A percentile compares a stretch with the other conserved stretches of the same genome.
Conservation (phyloP, 2,888 invertebrate species). For the Lasioglossum zephyrum region DNA sequence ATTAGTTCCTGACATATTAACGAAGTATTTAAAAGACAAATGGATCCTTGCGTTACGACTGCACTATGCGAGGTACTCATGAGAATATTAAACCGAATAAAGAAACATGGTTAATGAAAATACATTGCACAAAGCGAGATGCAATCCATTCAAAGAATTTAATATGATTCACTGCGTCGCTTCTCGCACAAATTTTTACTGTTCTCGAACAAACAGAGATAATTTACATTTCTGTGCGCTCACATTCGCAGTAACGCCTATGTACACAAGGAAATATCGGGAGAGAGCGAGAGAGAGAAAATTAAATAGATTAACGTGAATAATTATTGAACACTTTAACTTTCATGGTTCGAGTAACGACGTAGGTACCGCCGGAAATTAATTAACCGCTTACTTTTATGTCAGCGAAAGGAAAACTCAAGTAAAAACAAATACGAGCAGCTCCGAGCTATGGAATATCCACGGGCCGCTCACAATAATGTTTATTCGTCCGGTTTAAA, state of each 20-base stretch:
- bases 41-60: background rate
- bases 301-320: background rate
- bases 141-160: background rate
- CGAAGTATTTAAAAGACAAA: background rate
- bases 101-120: background rate
- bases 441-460: conserved; percentile 13
- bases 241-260: background rate
- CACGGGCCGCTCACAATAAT: background rate
- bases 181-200: background rate
- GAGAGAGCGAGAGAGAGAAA: background rate
- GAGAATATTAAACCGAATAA: background rate
- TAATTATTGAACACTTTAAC: background rate
- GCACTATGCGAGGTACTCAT: background rate
- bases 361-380: background rate
- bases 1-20: background rate
- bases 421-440: background rate
- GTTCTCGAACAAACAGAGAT: background rate
- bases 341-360: background rate
- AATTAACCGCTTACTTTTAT: conserved; percentile 12
- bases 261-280: background rate
- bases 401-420: background rate
- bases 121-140: too few species aligned
- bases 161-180: background rate
- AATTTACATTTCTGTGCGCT: background rate
- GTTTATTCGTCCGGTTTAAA: conserved; percentile 23